Evolutionary conservation across 2,797 vertebrate species (phyloP), one percentile per base, ranked within the genome.

Genomic region (Poeciliopsis paucimaculata): DNA sequence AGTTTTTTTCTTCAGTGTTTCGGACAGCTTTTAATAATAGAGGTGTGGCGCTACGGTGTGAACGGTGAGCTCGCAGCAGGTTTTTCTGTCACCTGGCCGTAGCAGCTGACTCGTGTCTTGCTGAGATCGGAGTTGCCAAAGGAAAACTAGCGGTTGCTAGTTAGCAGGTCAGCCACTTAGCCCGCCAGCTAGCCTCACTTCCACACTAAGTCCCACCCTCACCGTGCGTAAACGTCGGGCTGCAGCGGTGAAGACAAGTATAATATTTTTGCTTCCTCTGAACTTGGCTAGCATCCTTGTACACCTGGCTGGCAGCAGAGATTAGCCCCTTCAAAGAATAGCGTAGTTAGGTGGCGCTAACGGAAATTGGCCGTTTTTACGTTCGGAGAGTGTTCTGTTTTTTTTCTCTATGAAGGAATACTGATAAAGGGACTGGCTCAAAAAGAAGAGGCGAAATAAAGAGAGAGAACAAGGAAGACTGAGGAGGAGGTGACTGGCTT

Each of bases 401-500:
- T 62, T 62, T 36, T 26, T 36, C 34, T 91, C 78, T 72, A 73
- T 86, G 88, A 83, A 86, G 84, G 88, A 82, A 85, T 77, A 79
- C 92, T 90, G 90, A 88, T 89, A 46, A 89, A 84, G 88, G 91
- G 89, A 92, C 85, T 87, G 91, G 83, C 84, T 77, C 80, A 84
- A 70, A 86, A 93, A 92, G 91, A 91, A 90, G 88, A 94, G 89
- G 83, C 86, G 89, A 91, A 89, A 91, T 79, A 91, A 92, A 70
- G 66, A 68, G 91, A 82, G 86, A 57, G 84, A 92, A 88, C 86
- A 83, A 90, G 92, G 91, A 93, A 92, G 90, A 90, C 88, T 70
- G 86, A 85, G 89, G 82, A 91, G 93, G 90, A 92, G 92, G 94
- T 84, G 90, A 91, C 93, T 90, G 94, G 94, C 93, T 92, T 75